phyloP scores from a whole-genome alignment of 2,113 vertebrate genomes.

The Tragulus kanchil region DNA sequence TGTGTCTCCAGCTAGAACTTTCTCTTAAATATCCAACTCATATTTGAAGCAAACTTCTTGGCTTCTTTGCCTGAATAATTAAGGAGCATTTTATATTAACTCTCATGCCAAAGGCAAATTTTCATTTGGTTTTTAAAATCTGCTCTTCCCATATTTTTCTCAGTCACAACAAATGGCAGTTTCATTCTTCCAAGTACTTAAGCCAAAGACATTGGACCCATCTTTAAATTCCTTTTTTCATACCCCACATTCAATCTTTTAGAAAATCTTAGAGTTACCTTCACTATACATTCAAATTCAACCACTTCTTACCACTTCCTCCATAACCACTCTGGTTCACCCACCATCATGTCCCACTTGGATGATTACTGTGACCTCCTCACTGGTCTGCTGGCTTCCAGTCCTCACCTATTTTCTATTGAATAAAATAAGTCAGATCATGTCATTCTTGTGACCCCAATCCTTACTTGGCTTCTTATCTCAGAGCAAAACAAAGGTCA shows the following conservation, averaged over 20 bases:
- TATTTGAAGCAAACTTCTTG: neutral
- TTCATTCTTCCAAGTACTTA: neutral
- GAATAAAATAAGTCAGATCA: neutral
- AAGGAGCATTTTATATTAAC: neutral
- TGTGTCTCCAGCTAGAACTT: constrained; percentile 14
- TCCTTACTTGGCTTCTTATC: neutral
- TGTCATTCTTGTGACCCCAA: neutral
- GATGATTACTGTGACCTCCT: neutral
- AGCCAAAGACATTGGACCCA: neutral
- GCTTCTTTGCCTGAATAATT: neutral
- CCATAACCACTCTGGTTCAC: neutral
- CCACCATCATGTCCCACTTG: neutral
- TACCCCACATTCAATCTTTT: neutral
- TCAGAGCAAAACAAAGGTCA: neutral
- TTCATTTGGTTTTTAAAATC: neutral
- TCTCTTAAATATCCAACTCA: neutral
- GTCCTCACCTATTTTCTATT: neutral
- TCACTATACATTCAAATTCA: neutral
- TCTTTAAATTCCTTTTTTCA: neutral
- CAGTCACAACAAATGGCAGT: neutral
- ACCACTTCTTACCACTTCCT: neutral
- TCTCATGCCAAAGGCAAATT: neutral
- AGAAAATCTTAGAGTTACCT: neutral
- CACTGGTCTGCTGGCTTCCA: neutral
- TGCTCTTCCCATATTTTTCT: neutral